Evolutionary conservation across 2,113 vertebrate genomes (phyloP).

Genomic region (Pelodiscus sinensis): DNA sequence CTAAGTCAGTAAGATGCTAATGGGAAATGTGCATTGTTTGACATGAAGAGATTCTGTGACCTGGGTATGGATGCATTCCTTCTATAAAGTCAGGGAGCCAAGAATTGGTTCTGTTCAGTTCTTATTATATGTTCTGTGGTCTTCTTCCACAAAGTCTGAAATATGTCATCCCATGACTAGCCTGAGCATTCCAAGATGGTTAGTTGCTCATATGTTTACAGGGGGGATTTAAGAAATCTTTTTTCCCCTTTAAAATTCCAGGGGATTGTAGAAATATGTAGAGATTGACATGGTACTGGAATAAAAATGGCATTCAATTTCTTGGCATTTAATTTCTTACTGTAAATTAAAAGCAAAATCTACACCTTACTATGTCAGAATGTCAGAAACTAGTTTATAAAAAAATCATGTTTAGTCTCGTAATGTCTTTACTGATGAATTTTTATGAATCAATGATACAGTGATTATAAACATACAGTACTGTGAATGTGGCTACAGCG

Average conservation of each 20-base stretch:
- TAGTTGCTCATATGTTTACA: background rate
- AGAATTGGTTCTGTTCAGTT: background rate
- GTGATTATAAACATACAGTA: background rate
- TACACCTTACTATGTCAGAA: background rate
- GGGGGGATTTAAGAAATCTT: background rate
- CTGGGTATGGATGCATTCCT: background rate
- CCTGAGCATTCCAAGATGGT: accelerated
- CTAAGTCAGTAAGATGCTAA: background rate
- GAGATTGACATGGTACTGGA: background rate
- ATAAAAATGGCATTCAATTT: background rate
- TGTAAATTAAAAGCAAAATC: background rate
- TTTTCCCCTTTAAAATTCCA: background rate
- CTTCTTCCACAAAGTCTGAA: background rate
- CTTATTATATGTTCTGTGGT: background rate
- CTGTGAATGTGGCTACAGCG: background rate
- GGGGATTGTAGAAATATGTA: background rate
- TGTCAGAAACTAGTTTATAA: background rate
- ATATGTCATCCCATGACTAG: accelerated
- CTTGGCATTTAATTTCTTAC: background rate
- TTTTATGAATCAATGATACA: background rate
- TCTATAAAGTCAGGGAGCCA: accelerated
- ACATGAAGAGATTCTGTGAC: background rate
- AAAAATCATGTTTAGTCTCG: background rate
- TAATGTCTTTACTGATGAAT: background rate
- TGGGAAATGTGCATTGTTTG: accelerated